Percentiles rank a stretch among this genome's conserved stretches.
These are phyloP conservation scores for Pasiphila rectangulata DNA, from an alignment of 2,888 invertebrate species.

Conservation along the genomic window DNA sequence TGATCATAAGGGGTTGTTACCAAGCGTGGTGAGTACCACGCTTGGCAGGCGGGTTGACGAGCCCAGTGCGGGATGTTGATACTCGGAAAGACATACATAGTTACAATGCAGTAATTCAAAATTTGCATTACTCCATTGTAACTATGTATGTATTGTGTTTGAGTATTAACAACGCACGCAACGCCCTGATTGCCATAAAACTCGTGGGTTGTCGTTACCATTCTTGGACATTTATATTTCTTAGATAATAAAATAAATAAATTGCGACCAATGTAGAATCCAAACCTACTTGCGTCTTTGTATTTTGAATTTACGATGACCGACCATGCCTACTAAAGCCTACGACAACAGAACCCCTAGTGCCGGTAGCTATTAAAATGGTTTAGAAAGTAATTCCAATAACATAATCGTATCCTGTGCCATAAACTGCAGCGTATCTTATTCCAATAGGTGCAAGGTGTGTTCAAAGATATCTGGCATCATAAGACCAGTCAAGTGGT, in stretches of 20 bases:
- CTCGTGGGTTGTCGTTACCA: not conserved
- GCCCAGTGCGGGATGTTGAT: too few relatives aligned
- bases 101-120: too few relatives aligned
- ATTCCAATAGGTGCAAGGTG: conserved; percentile 3
- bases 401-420: not conserved
- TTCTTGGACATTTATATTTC: not conserved
- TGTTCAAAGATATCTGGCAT: conserved; percentile 1
- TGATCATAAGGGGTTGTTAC: too few relatives aligned
- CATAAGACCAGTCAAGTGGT: not conserved
- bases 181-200: too few relatives aligned
- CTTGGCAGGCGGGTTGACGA: too few relatives aligned
- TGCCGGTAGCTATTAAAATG: not conserved
- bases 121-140: too few relatives aligned
- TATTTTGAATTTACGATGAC: too few relatives aligned
- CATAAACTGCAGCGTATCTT: not conserved
- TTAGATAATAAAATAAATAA: not conserved
- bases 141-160: too few relatives aligned
- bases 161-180: too few relatives aligned
- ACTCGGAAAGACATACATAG: too few relatives aligned
- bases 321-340: not conserved
- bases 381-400: not conserved
- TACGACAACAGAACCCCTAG: not conserved
- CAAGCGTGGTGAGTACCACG: too few relatives aligned
- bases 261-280: not conserved
- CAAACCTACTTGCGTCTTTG: not conserved